Percentiles rank a stretch among this genome's conserved stretches.
Evolutionary conservation across 2,888 invertebrate species (phyloP).

Genomic region (Tyria jacobaeae): DNA sequence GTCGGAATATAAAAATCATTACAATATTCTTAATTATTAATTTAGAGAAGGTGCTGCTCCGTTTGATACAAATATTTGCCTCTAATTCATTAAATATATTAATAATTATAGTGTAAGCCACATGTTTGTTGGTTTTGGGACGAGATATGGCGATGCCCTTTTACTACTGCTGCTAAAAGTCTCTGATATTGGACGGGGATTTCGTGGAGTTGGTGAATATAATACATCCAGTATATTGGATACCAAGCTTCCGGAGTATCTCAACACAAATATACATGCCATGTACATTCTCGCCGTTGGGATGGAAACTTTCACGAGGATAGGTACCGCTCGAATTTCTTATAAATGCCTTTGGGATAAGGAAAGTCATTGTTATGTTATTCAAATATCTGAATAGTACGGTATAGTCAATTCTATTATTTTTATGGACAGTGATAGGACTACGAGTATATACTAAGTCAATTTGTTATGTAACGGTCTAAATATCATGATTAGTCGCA

Average conservation of each 20-base stretch:
- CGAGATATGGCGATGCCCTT: no score
- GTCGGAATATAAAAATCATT: no score
- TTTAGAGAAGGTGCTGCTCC: no score
- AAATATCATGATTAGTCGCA: no score
- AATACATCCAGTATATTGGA: slow-evolving; percentile 1
- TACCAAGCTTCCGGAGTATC: slow-evolving; percentile 3
- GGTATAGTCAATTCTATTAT: not conserved
- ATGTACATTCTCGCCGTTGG: slow-evolving; percentile 8
- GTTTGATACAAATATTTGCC: no score
- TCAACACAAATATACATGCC: slow-evolving; percentile 12
- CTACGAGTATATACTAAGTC: no score
- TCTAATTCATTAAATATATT: no score
- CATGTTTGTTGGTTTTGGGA: no score
- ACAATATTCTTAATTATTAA: no score
- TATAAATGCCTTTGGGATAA: not conserved
- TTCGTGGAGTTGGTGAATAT: slow-evolving; percentile 5
- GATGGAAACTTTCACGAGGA: slow-evolving; percentile 6
- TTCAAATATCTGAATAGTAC: not conserved
- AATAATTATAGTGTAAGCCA: no score
- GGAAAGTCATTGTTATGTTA: not conserved
- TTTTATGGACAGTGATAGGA: not conserved
- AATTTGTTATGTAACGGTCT: no score
- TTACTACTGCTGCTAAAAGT: no score
- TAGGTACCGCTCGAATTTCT: not conserved
- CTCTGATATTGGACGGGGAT: slow-evolving; percentile 8